Evolutionary conservation across 1,140 invertebrate genomes (phyloP).

Genomic region (Medauroidea extradentata): DNA sequence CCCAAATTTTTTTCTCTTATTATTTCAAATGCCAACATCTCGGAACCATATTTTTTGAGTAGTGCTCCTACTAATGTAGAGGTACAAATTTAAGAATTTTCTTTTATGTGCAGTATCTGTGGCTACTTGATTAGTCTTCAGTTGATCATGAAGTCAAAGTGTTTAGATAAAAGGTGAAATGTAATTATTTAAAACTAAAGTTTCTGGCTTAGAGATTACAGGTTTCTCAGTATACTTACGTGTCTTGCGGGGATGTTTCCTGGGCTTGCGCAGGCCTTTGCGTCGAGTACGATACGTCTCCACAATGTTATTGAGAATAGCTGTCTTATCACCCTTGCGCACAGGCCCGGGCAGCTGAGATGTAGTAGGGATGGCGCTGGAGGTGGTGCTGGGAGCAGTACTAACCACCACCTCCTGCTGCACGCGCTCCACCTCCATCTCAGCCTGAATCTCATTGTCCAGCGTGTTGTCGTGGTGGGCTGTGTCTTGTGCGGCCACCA

Average conservation of each 20-base stretch:
- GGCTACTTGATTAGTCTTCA: too few relatives aligned
- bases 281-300: slow-evolving; percentile 48
- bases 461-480: slow-evolving; percentile 56
- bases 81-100: too few relatives aligned
- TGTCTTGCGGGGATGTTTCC: slow-evolving; percentile 13
- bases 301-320: slow-evolving; percentile 67
- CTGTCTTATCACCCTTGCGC: slow-evolving; percentile 59
- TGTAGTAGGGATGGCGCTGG: neutral
- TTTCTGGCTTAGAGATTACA: too few relatives aligned
- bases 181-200: too few relatives aligned
- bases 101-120: too few relatives aligned
- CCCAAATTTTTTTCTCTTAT: too few relatives aligned
- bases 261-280: neutral
- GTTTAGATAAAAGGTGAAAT: too few relatives aligned
- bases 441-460: slow-evolving; percentile 68
- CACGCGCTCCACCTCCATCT: slow-evolving; percentile 68
- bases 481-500: slow-evolving; percentile 60
- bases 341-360: neutral
- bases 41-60: too few relatives aligned
- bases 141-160: too few relatives aligned
- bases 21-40: too few relatives aligned
- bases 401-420: slow-evolving; percentile 51
- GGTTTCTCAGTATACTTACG: slow-evolving; percentile 5
- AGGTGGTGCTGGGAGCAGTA: slow-evolving; percentile 3
- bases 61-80: too few relatives aligned